Conservation (phyloP, 92 coral and sea anemone species). For the Pocillopora meandrina region DNA sequence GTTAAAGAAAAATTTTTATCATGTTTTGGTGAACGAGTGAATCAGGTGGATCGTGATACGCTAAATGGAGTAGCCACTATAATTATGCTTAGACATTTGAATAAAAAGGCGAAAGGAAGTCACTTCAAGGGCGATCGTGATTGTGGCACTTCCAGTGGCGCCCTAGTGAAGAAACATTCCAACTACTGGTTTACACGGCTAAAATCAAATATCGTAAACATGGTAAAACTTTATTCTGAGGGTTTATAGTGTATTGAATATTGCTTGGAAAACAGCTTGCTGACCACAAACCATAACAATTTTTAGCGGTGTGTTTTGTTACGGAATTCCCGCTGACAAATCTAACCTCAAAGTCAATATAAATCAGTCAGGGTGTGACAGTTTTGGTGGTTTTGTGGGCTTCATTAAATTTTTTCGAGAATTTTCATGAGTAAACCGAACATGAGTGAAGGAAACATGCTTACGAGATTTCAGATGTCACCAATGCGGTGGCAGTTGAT, state of each 20-base stretch:
- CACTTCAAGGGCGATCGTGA: not conserved
- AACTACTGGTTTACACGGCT: no score
- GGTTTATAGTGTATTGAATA: not conserved
- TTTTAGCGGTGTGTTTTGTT: slow-evolving; percentile 7
- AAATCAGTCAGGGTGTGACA: not conserved
- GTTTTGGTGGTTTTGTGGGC: no score
- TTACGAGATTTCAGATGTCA: no score
- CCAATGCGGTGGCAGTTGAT: no score
- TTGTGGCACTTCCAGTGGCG: not conserved
- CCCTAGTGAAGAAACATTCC: not conserved
- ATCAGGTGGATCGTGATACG: not conserved
- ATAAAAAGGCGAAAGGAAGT: not conserved
- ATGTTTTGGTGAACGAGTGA: not conserved
- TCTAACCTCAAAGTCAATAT: not conserved
- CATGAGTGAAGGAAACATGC: no score
- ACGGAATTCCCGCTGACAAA: slow-evolving; percentile 8
- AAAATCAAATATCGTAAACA: not conserved
- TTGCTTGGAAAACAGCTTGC: slow-evolving; percentile 3
- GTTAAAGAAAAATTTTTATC: no score
- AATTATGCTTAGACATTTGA: not conserved
- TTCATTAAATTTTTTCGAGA: no score
- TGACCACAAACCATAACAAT: not conserved
- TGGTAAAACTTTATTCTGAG: not conserved
- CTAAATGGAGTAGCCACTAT: not conserved
- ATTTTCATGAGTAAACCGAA: no score